Evolutionary conservation across 2,888 invertebrate genomes (phyloP), one percentile per base, ranked within the genome.

Genomic region (Muschampia plurimacula): DNA sequence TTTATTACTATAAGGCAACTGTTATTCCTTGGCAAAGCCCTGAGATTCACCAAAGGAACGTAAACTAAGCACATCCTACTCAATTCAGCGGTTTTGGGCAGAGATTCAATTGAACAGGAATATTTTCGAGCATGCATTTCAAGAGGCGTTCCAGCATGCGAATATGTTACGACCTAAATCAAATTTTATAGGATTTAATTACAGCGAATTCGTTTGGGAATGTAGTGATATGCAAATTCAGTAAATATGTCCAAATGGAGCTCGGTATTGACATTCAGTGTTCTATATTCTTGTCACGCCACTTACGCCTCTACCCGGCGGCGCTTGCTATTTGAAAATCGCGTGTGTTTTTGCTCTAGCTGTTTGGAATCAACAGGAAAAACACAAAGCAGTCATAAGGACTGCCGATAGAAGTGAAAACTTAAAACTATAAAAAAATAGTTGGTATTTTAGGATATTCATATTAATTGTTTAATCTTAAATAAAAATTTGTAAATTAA

Each of bases 261-360:
- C 82, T 82, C 80, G 81, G 85, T 85, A 87, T 85, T 82, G 82
- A 83, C 82, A 81, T 81, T 83, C 84, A 81, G 82, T 83, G 83
- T 81, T 81, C 79, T 80, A 84, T 82, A 84, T 84, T 81, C 81
- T 82, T 82, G 82, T 82, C 81, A 78, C 80, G 73, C 81, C 79
- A 67, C 63, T 82, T 80, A 78, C 80, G 73, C 81, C 79, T 68
- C 57, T 57, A 63, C 67, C 80, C 22, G 22, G 22, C 79, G 79
- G 80, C 82, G 83, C 82, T 80, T 81, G 76, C 79, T 78, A 81
- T 81, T 81, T 80, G 80, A 79, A 77, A 71, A 72, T 67, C 55
- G 55, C 15, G 32, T 44, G 55, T 67, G 55, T 55, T 62, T 41
- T 10, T 28, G 28, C 28, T 28, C 57, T 57, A 12, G 57, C 28